Conservation (phyloP, 2,797 vertebrate genomes). For the Malacoraja senta region DNA sequence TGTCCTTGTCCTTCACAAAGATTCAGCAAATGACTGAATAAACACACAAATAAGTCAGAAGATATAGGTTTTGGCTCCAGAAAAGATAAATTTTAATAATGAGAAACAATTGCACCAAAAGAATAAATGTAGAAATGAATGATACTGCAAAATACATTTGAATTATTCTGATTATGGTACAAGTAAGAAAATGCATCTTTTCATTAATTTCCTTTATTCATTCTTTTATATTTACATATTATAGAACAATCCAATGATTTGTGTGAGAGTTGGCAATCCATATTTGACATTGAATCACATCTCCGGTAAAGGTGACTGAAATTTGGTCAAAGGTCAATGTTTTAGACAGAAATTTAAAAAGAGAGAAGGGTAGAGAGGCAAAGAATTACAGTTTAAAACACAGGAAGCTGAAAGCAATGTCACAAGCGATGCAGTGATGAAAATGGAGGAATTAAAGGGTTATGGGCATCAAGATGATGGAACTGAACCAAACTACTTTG, state of each 20-base stretch:
- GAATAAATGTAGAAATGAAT: neutral
- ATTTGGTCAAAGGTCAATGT: too few relatives aligned
- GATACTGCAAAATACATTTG: neutral
- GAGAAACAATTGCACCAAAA: neutral
- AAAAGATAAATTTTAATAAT: neutral
- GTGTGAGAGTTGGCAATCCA: too few relatives aligned
- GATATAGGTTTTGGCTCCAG: too few relatives aligned
- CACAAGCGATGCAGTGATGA: neutral
- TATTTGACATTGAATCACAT: too few relatives aligned
- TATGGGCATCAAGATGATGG: neutral
- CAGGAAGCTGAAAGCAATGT: neutral
- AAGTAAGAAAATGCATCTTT: too few relatives aligned
- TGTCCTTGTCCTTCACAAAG: too few relatives aligned
- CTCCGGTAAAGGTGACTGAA: too few relatives aligned
- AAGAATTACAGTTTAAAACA: neutral
- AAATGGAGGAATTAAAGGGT: neutral
- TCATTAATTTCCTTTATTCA: neutral
- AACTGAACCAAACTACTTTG: neutral
- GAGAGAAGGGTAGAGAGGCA: neutral
- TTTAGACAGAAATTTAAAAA: neutral
- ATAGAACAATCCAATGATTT: too few relatives aligned
- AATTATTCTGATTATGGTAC: neutral
- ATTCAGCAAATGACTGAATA: too few relatives aligned
- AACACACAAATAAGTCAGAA: too few relatives aligned
- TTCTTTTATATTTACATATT: too few relatives aligned